phyloP scores from a whole-genome alignment of 2,797 vertebrate genomes.

The Chelonia mydas region DNA sequence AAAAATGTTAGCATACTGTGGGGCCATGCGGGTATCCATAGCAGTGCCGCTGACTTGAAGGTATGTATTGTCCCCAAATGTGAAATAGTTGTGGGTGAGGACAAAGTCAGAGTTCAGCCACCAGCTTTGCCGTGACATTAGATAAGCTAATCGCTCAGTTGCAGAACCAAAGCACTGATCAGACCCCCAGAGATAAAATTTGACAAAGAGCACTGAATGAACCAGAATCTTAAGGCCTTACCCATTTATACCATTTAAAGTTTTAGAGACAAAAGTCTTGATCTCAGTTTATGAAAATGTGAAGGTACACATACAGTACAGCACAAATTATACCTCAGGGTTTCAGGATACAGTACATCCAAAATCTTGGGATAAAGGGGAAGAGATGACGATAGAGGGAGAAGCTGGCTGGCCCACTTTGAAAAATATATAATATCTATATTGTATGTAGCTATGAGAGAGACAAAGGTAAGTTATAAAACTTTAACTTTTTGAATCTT shows the following conservation, averaged over 20 bases:
- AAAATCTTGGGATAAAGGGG: neutral
- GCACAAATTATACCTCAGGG: accelerated
- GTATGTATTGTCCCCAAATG: too few relatives aligned
- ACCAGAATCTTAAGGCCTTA: neutral
- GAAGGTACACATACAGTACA: accelerated
- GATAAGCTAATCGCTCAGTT: constrained; percentile 18
- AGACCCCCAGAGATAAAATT: neutral
- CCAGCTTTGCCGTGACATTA: neutral
- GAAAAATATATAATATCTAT: neutral
- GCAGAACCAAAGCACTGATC: neutral
- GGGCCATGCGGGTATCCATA: too few relatives aligned
- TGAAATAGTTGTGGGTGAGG: too few relatives aligned
- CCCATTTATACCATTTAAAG: neutral
- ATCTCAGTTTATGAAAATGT: neutral
- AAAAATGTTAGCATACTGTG: too few relatives aligned
- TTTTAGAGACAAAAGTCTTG: neutral
- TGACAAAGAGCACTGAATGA: neutral
- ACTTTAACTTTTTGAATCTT: neutral
- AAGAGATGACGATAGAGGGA: neutral
- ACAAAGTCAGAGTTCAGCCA: too few relatives aligned
- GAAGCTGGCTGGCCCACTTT: neutral
- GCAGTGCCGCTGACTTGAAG: too few relatives aligned
- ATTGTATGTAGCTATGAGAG: neutral
- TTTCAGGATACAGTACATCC: neutral
- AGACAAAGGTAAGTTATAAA: neutral